These are phyloP conservation scores for Chascanopsetta lugubris DNA, from an alignment of 2,113 vertebrate species.

Conservation along the genomic window DNA sequence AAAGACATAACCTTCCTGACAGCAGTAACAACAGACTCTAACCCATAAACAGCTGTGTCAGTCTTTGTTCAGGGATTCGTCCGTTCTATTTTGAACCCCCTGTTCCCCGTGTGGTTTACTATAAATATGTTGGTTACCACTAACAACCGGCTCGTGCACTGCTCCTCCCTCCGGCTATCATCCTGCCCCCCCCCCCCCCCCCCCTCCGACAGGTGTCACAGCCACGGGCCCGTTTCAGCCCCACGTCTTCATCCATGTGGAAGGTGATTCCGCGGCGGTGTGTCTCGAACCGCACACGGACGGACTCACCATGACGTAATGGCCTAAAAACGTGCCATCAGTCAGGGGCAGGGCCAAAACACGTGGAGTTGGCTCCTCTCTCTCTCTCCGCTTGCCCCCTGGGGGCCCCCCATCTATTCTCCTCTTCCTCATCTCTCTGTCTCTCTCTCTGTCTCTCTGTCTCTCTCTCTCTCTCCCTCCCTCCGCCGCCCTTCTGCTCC, in stretches of 20 bases:
- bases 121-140: conserved; percentile 9
- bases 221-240: conserved; percentile 18
- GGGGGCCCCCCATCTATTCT: conserved; percentile 57
- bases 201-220: conserved; percentile 59
- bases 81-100: conserved; percentile 7
- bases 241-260: conserved; percentile 39
- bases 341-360: conserved; percentile 64
- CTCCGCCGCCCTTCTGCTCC: conserved; percentile 69
- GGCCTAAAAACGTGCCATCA: conserved; percentile 58
- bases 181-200: too few species aligned
- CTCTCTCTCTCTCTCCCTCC: conserved; percentile 30
- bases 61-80: conserved; percentile 19
- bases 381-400: conserved; percentile 48
- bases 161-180: conserved; percentile 7
- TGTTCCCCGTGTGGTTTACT: conserved; percentile 15
- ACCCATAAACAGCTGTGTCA: conserved; percentile 1
- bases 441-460: conserved; percentile 18
- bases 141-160: conserved; percentile 3
- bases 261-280: conserved; percentile 50
- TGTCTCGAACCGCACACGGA: conserved; percentile 24
- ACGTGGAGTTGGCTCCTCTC: conserved; percentile 68
- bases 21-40: neutral
- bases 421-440: conserved; percentile 45
- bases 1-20: neutral
- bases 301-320: conserved; percentile 68